A percentile compares a stretch with the other conserved stretches of the same genome.
Conservation (phyloP, 2,888 invertebrate genomes). For the Venusia cambrica region DNA sequence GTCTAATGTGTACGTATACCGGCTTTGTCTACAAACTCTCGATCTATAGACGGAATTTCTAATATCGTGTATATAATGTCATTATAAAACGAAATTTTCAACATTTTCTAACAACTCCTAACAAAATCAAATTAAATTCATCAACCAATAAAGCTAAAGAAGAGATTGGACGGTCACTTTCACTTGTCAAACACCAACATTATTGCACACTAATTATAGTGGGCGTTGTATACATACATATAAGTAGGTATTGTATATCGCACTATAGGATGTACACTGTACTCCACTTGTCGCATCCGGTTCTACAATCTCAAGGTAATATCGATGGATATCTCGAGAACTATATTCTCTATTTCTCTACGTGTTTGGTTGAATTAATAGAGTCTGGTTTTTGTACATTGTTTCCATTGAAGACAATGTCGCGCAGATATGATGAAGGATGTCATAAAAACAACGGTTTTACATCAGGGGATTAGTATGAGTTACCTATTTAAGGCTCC, state of each 20-base stretch:
- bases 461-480: too few species aligned
- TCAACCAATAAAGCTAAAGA: conserved; percentile 17
- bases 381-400: conserved; percentile 21
- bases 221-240: conserved; percentile 15
- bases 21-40: too few species aligned
- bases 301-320: conserved; percentile 31
- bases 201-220: conserved; percentile 28
- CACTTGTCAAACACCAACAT: conserved; percentile 30
- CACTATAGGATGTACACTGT: conserved; percentile 28
- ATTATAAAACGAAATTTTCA: too few species aligned
- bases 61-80: too few species aligned
- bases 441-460: conserved; percentile 6
- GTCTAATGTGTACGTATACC: too few species aligned
- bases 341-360: conserved; percentile 22
- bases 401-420: conserved; percentile 21
- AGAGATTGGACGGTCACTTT: conserved; percentile 24
- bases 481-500: too few species aligned
- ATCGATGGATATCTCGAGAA: conserved; percentile 27
- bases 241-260: conserved; percentile 20
- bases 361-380: conserved; percentile 28
- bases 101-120: too few species aligned
- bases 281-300: conserved; percentile 48
- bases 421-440: conserved; percentile 10
- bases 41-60: too few species aligned
- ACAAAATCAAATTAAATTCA: conserved; percentile 5